phyloP scores from a whole-genome alignment of 2,113 vertebrate genomes.

The Neodontobutis hainanensis region DNA sequence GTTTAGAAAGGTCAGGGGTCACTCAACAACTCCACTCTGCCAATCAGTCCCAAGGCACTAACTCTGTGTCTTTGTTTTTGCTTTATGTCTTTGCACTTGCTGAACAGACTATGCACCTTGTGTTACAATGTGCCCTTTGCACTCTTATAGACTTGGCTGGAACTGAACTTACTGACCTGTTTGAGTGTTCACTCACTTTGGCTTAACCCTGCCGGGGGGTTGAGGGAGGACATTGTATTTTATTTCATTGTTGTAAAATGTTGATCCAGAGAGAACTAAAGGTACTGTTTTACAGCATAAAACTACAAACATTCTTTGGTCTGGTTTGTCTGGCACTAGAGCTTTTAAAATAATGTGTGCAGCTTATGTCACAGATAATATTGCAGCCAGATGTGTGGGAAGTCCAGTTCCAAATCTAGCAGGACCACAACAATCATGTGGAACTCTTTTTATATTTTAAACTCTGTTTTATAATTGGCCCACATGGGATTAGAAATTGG shows the following conservation, averaged over 20 bases:
- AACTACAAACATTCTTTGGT: constrained; percentile 20
- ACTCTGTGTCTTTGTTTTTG: constrained; percentile 64
- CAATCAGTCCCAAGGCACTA: constrained; percentile 71
- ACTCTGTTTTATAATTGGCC: constrained; percentile 38
- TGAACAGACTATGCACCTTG: constrained; percentile 66
- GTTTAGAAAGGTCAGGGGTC: constrained; percentile 75
- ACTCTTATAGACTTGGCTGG: constrained; percentile 50
- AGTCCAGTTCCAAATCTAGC: constrained; percentile 20
- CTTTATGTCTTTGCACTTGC: constrained; percentile 70
- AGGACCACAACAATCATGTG: constrained; percentile 26
- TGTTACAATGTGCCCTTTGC: constrained; percentile 64
- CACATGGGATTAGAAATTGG: constrained; percentile 38
- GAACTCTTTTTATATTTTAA: constrained; percentile 52
- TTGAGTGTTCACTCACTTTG: constrained; percentile 10
- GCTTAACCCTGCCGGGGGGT: not conserved
- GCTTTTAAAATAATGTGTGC: constrained; percentile 16
- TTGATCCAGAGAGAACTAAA: not conserved
- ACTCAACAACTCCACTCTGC: constrained; percentile 63
- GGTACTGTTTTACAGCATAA: not conserved
- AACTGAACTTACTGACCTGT: constrained; percentile 14
- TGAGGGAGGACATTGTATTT: not conserved
- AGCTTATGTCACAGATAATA: constrained; percentile 41
- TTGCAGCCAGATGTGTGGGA: constrained; percentile 64
- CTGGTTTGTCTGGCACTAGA: constrained; percentile 17
- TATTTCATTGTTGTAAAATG: not conserved